These are phyloP conservation scores for Hippopotamus amphibius DNA, from an alignment of 2,113 vertebrate genomes.

Conservation along the genomic window DNA sequence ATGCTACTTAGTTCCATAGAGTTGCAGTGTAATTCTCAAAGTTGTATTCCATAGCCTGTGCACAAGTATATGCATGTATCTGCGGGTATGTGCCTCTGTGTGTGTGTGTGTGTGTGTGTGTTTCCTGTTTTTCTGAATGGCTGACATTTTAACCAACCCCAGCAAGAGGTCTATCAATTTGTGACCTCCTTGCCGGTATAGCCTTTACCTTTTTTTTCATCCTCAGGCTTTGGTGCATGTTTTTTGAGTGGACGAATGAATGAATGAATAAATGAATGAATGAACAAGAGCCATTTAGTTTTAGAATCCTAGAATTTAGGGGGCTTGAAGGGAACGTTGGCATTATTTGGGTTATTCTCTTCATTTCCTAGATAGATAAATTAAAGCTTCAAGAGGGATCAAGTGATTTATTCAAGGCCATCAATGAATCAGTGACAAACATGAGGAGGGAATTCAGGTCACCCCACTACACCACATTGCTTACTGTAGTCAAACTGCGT, in stretches of 20 bases:
- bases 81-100: background rate
- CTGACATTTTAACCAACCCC: background rate
- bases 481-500: conserved; percentile 22
- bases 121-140: conserved; percentile 10
- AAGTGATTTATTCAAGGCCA: conserved; percentile 1
- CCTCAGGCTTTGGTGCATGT: background rate
- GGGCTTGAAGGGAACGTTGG: background rate
- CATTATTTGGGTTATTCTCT: background rate
- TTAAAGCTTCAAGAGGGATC: conserved; percentile 32
- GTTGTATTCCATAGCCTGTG: background rate
- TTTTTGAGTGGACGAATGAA: background rate
- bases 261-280: background rate
- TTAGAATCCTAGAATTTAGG: conserved; percentile 43
- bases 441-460: background rate
- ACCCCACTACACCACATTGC: background rate
- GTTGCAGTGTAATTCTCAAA: background rate
- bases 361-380: conserved; percentile 34
- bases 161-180: background rate
- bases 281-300: conserved; percentile 2
- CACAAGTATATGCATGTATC: background rate
- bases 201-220: background rate
- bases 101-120: background rate
- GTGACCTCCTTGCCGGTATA: background rate
- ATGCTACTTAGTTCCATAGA: conserved; percentile 23
- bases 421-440: background rate